Conservation (phyloP, 2,113 vertebrate species). For the Heterotilapia buettikoferi region DNA sequence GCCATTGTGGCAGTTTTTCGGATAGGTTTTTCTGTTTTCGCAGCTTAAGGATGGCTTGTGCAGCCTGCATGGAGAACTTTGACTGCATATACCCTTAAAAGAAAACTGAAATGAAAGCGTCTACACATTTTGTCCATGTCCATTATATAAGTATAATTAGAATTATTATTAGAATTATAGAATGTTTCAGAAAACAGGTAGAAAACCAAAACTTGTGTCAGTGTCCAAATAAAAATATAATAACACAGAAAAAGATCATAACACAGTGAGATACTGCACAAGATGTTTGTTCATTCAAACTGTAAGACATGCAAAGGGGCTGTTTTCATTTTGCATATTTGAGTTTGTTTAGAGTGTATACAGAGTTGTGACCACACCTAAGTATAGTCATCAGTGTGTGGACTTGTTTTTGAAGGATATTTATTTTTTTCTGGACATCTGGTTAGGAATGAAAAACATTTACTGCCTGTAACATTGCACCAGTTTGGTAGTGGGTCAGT, state of each 20-base stretch:
- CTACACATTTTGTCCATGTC: neutral
- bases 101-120: neutral
- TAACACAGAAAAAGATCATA: neutral
- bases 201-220: neutral
- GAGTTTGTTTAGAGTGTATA: neutral
- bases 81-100: neutral
- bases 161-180: neutral
- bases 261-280: neutral
- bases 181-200: neutral
- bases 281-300: neutral
- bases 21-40: neutral
- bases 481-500: neutral
- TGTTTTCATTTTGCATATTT: neutral
- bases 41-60: neutral
- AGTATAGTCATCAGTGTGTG: neutral
- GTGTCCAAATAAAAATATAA: neutral
- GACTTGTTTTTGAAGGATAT: neutral
- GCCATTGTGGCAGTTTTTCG: neutral
- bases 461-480: neutral
- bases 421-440: neutral
- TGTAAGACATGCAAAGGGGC: neutral
- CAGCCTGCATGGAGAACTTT: neutral
- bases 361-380: neutral
- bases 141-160: neutral
- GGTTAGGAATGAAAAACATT: neutral